Conservation (phyloP, 1,140 invertebrate genomes). For the Patella vulgata region DNA sequence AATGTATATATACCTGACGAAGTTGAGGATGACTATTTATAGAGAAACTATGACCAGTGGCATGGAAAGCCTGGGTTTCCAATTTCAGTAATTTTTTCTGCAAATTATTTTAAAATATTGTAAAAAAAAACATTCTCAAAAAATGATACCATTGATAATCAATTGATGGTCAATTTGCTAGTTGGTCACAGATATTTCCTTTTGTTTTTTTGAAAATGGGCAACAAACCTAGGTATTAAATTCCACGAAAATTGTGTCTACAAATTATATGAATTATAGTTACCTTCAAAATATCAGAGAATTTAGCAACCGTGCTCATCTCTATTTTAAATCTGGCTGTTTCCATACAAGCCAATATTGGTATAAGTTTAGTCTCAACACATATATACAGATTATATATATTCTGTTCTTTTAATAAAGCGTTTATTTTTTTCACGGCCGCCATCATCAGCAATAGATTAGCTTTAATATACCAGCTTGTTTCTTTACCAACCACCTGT, state of each 20-base stretch:
- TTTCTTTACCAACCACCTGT: slow-evolving; percentile 4
- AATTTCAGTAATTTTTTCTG: slow-evolving; percentile 62
- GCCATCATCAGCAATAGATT: slow-evolving; percentile 28
- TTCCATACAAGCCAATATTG: slow-evolving; percentile 71
- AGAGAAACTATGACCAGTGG: slow-evolving; percentile 68
- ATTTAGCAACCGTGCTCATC: slow-evolving; percentile 62
- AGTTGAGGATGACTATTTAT: slow-evolving; percentile 70
- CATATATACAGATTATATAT: slow-evolving; percentile 67
- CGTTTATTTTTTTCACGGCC: slow-evolving; percentile 38
- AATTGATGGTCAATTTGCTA: background rate
- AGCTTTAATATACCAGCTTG: slow-evolving; percentile 7
- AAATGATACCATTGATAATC: background rate
- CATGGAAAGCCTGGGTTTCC: slow-evolving; percentile 66
- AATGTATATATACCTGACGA: slow-evolving; percentile 58
- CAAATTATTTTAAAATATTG: no score
- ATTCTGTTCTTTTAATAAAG: slow-evolving; percentile 33
- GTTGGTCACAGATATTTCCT: background rate
- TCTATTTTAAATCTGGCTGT: slow-evolving; percentile 66
- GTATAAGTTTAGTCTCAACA: slow-evolving; percentile 70
- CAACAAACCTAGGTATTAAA: background rate
- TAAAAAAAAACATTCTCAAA: background rate
- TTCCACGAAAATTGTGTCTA: background rate
- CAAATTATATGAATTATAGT: slow-evolving; percentile 8
- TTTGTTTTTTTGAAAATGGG: background rate
- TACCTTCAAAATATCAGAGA: slow-evolving; percentile 64